These are phyloP conservation scores for Antedon mediterranea DNA, from an alignment of 53 echinoderm and acorn worm species.

Conservation along the genomic window DNA sequence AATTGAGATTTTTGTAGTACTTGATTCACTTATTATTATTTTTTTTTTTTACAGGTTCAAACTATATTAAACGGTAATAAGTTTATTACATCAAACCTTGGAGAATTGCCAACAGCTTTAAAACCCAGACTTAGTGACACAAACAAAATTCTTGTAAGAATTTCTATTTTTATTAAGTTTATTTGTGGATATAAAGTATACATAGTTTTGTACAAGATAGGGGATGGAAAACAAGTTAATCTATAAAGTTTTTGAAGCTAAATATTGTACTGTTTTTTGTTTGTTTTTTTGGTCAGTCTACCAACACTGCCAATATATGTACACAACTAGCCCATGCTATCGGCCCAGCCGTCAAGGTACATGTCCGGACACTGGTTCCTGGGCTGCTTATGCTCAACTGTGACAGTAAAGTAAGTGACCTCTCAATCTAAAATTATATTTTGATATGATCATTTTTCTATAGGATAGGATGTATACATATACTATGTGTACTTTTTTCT, in stretches of 20 bases:
- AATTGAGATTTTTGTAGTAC: no score
- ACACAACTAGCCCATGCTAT: slow-evolving; percentile 56
- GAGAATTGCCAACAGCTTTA: slow-evolving; percentile 59
- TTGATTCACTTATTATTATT: not conserved
- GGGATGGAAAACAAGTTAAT: no score
- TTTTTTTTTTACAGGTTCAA: slow-evolving; percentile 25
- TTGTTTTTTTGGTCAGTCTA: slow-evolving; percentile 14
- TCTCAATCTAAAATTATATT: not conserved
- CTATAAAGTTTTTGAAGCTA: no score
- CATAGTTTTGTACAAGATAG: no score
- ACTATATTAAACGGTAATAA: slow-evolving; percentile 62
- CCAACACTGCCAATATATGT: slow-evolving; percentile 49
- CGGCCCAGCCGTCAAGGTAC: slow-evolving; percentile 63
- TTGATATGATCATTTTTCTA: not conserved
- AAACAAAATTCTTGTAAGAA: slow-evolving; percentile 58
- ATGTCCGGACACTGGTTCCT: slow-evolving; percentile 48
- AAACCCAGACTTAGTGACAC: slow-evolving; percentile 64
- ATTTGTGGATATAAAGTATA: no score
- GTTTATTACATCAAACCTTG: slow-evolving; percentile 76
- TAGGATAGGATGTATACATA: not conserved
- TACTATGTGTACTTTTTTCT: not conserved
- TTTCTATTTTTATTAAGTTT: not conserved
- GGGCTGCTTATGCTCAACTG: slow-evolving; percentile 61
- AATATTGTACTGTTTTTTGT: no score
- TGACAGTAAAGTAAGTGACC: slow-evolving; percentile 60